Evolutionary conservation across 2,888 invertebrate species (phyloP), one percentile per base, ranked within the genome.

Genomic region (Scaptomyza parva): DNA sequence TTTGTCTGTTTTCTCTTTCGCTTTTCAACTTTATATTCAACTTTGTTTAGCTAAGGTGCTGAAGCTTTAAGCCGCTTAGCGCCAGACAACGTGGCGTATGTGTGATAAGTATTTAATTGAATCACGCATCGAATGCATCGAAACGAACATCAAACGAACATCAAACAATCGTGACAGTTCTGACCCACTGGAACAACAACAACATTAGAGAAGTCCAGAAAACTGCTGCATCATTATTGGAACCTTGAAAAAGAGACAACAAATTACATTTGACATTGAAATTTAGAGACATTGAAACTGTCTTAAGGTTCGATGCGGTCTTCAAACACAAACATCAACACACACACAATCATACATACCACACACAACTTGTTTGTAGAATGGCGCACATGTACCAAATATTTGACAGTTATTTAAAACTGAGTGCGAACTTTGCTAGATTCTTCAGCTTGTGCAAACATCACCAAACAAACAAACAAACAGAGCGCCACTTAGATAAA

Each of bases 101-200:
- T 76, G 83, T 73, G 81, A 78, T 80, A 81, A 81, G 64, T 60
- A 40, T 54, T 61, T 76, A 76, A 82, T 70, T 73, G 83, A 47
- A 44, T 67, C 65, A 81, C 74, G 76, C n/a, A n/a, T n/a, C n/a
- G n/a, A n/a, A 53, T 70, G 83, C 78, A 76, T 58, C 60, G 35
- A 6, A 35, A 8, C 35, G 35, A 35, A 35, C 6, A 35, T 7
- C 14, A 35, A 35, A 7, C 24, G 4, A 24, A 28, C n/a, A 9
- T 9, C 17, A 22, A 5, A n/a, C 33, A 22, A 33, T 59, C 59
- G 59, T 61, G 61, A 47, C 59, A 35, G 33, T 61, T 59, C 26
- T 61, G 59, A 61, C 47, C 61, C 57, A 26, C 12, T 45, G 33
- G 40, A 9, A 14, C 9, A 9, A 8, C 0, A 28, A 9, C 9